phyloP scores from a whole-genome alignment of 37 sponge, comb jelly and placozoan species.

The Theonella swinhoei region DNA sequence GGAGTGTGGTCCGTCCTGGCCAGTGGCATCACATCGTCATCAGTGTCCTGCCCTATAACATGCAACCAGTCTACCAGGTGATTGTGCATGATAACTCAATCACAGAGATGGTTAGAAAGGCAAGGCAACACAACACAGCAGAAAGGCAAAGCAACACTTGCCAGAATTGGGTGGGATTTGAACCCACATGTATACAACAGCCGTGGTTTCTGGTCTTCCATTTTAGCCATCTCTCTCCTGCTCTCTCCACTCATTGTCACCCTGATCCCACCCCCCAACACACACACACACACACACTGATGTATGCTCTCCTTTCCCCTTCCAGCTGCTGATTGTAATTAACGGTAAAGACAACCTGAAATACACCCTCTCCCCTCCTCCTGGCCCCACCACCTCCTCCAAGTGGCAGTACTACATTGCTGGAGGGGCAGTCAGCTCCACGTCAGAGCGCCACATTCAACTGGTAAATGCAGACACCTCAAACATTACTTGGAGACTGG shows the following conservation, averaged over 20 bases:
- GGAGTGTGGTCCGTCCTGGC: slow-evolving; percentile 40
- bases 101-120: too few relatives aligned
- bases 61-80: slow-evolving; percentile 24
- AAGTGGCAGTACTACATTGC: slow-evolving; percentile 48
- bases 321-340: slow-evolving; percentile 49
- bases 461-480: slow-evolving; percentile 41
- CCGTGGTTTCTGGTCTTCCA: too few relatives aligned
- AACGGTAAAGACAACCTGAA: slow-evolving; percentile 48
- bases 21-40: slow-evolving; percentile 57
- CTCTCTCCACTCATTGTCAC: background rate
- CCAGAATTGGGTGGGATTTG: too few relatives aligned
- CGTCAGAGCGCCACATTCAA: slow-evolving; percentile 34
- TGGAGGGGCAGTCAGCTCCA: slow-evolving; percentile 65
- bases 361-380: background rate
- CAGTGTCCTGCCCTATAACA: slow-evolving; percentile 29
- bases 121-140: too few relatives aligned
- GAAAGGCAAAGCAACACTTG: too few relatives aligned
- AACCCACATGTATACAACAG: too few relatives aligned
- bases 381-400: background rate
- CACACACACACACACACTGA: slow-evolving; percentile 16
- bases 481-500: slow-evolving; percentile 52
- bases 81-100: too few relatives aligned
- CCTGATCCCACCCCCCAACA: background rate
- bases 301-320: background rate
- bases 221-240: background rate